A percentile compares a stretch with the other conserved stretches of the same genome.
phyloP scores from a whole-genome alignment of 2,888 invertebrate genomes.

The Pristionchus exspectatus region DNA sequence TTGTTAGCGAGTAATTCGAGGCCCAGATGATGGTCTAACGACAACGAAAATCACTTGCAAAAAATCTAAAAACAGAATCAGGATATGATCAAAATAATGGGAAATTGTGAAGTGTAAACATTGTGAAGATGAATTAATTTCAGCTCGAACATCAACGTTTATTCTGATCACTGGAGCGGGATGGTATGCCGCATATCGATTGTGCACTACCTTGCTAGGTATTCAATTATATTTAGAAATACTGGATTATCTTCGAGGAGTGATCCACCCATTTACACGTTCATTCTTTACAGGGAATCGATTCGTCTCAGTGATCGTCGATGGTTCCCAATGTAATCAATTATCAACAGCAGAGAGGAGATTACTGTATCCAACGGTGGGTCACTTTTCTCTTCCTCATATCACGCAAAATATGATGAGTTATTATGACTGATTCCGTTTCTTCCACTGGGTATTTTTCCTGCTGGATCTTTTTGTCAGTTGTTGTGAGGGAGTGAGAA shows the following conservation, averaged over 20 bases:
- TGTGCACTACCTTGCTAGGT: conserved; percentile 69
- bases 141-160: conserved; percentile 76
- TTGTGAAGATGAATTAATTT: conserved; percentile 55
- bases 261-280: conserved; percentile 41
- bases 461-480: neutral
- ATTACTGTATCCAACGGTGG: conserved; percentile 64
- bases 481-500: conserved; percentile 13
- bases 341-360: conserved; percentile 74
- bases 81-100: neutral
- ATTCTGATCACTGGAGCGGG: conserved; percentile 77
- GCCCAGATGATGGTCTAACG: neutral
- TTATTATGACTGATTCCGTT: neutral
- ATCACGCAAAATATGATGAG: conserved; percentile 14
- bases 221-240: neutral
- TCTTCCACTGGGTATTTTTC: conserved; percentile 1
- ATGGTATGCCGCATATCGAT: conserved; percentile 77
- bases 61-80: neutral
- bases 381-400: neutral
- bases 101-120: neutral
- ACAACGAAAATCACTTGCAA: neutral
- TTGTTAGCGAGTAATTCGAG: conserved; percentile 23
- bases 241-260: neutral
- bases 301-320: conserved; percentile 75
- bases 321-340: conserved; percentile 68
- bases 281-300: conserved; percentile 31